phyloP scores from a whole-genome alignment of 2,113 vertebrate genomes.

The Vombatus ursinus region DNA sequence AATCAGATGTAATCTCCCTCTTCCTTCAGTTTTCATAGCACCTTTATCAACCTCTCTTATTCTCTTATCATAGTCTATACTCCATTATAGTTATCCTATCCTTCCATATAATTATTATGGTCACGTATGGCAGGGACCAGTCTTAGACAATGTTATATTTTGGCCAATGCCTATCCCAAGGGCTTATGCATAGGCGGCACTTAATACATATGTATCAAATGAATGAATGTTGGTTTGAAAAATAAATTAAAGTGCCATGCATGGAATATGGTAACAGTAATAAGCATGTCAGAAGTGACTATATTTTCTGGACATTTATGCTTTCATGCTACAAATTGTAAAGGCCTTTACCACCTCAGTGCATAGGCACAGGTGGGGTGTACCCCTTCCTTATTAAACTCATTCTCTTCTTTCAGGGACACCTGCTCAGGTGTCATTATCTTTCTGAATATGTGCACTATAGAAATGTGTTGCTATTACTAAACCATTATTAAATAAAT shows the following conservation, averaged over 20 bases:
- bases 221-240: fast-evolving
- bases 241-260: background rate
- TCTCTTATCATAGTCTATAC: background rate
- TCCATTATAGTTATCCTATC: background rate
- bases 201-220: fast-evolving
- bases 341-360: background rate
- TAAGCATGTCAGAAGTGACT: background rate
- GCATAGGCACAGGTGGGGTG: too few species aligned
- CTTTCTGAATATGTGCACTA: background rate
- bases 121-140: background rate
- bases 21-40: background rate
- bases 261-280: too few species aligned
- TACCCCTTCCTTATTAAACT: background rate
- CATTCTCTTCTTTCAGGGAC: background rate
- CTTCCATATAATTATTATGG: background rate
- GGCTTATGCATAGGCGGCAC: too few species aligned
- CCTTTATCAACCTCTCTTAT: background rate
- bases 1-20: background rate
- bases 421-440: background rate
- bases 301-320: background rate
- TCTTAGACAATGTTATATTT: background rate
- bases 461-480: too few species aligned
- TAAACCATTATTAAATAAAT: too few species aligned
- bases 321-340: too few species aligned
- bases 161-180: background rate